A percentile compares a stretch with the other conserved stretches of the same genome.
Conservation (phyloP, 37 sponge, comb jelly and placozoan genomes). For the Eunapius fragilis region DNA sequence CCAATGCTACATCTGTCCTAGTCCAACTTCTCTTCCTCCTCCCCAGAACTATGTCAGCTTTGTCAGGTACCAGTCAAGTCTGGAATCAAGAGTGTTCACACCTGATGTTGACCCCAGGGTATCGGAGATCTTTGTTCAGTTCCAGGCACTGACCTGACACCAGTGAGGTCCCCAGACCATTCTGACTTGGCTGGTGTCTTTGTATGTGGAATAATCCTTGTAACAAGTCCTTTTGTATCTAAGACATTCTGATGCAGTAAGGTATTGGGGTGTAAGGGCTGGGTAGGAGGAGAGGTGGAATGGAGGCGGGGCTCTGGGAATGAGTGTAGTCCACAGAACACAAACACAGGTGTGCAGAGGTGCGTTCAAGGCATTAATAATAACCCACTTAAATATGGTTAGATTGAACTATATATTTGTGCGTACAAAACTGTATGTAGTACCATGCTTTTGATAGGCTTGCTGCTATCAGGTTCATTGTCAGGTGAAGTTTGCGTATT, state of each 20-base stretch:
- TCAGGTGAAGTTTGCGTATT: not conserved
- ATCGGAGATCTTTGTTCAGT: constrained; percentile 63
- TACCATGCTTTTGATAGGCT: too few relatives aligned
- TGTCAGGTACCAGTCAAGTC: constrained; percentile 18
- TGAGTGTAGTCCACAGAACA: too few relatives aligned
- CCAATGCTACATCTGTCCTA: too few relatives aligned
- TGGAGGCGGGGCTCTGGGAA: too few relatives aligned
- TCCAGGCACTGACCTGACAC: constrained; percentile 54
- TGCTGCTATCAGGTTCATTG: not conserved
- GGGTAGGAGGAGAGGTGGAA: too few relatives aligned
- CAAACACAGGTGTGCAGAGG: too few relatives aligned
- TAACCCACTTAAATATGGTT: too few relatives aligned
- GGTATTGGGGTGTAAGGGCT: too few relatives aligned
- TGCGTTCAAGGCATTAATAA: too few relatives aligned
- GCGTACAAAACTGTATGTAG: too few relatives aligned
- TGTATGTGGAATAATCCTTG: not conserved
- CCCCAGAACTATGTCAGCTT: constrained; percentile 43
- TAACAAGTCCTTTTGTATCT: not conserved
- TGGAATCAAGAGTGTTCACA: constrained; percentile 61
- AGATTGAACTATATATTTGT: too few relatives aligned
- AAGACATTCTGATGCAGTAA: too few relatives aligned
- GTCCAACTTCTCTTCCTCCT: not conserved
- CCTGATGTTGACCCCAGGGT: constrained; percentile 58
- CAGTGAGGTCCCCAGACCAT: not conserved
- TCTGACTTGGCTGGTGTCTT: not conserved